These are phyloP conservation scores for Otis tarda DNA, from an alignment of 2,113 vertebrate species.

Conservation along the genomic window DNA sequence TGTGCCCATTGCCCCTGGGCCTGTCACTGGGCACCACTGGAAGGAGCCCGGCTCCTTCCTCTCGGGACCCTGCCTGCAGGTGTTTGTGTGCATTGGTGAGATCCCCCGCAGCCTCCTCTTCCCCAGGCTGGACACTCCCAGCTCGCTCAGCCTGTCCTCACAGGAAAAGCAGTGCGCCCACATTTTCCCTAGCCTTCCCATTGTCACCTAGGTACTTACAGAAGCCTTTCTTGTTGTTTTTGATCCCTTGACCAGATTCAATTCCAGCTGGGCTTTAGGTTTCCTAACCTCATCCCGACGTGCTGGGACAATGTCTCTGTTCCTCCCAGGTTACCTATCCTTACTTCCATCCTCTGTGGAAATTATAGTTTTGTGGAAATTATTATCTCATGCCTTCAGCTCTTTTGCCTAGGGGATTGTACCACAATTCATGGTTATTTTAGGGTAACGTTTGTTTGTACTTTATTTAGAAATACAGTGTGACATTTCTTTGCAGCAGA, in stretches of 20 bases:
- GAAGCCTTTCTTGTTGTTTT: background rate
- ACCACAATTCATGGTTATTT: conserved; percentile 1
- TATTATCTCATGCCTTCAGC: background rate
- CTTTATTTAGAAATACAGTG: conserved; percentile 45
- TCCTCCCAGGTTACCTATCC: background rate
- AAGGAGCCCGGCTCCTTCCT: background rate
- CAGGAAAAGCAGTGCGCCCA: background rate
- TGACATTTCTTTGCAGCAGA: conserved; percentile 39
- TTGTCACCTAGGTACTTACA: background rate
- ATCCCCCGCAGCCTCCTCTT: background rate
- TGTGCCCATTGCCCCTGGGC: too few relatives aligned
- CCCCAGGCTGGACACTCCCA: background rate
- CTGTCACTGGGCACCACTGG: background rate
- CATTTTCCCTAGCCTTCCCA: background rate
- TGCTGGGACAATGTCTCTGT: background rate
- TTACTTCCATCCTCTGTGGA: background rate
- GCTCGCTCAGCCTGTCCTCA: background rate
- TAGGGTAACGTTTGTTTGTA: conserved; percentile 32
- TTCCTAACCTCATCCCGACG: background rate
- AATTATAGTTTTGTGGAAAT: background rate
- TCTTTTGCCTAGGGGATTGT: conserved; percentile 7
- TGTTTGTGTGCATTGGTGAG: background rate
- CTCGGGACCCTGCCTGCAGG: background rate
- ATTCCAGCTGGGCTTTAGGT: background rate
- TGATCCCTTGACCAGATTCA: background rate